These are phyloP conservation scores for Cryptus armator DNA, from an alignment of 2,888 invertebrate genomes.

Conservation along the genomic window DNA sequence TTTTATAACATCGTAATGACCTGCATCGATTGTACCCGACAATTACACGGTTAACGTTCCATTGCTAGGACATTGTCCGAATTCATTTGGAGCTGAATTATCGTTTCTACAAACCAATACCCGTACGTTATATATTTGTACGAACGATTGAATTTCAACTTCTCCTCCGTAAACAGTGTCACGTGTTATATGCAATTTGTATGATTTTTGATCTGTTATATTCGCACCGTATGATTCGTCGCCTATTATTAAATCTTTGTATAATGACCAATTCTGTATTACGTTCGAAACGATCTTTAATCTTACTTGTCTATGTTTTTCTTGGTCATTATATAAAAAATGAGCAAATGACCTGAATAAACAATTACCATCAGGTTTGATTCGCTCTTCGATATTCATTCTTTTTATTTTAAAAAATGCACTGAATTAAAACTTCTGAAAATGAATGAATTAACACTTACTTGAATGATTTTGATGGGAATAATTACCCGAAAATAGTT, in stretches of 20 bases:
- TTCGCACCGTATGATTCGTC: background rate
- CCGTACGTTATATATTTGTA: constrained; percentile 14
- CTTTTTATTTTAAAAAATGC: too few species aligned
- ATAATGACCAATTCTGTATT: background rate
- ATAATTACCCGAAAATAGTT: too few species aligned
- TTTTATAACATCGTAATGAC: constrained; percentile 20
- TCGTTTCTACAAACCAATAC: constrained; percentile 5
- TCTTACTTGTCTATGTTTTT: too few species aligned
- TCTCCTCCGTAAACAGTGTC: constrained; percentile 32
- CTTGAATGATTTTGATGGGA: too few species aligned
- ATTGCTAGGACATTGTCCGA: background rate
- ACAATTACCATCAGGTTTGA: constrained; percentile 1
- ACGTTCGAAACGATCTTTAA: background rate
- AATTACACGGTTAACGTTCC: background rate
- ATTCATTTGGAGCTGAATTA: background rate
- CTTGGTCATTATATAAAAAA: too few species aligned
- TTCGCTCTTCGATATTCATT: background rate
- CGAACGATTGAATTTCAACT: constrained; percentile 18
- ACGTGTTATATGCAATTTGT: background rate
- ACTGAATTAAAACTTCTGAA: too few species aligned
- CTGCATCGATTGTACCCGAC: background rate
- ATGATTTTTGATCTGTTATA: constrained; percentile 13
- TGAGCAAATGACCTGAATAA: background rate
- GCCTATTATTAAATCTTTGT: background rate
- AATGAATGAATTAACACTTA: too few species aligned